Conservation (phyloP, 1,140 invertebrate genomes). For the Antheraea mylitta region DNA sequence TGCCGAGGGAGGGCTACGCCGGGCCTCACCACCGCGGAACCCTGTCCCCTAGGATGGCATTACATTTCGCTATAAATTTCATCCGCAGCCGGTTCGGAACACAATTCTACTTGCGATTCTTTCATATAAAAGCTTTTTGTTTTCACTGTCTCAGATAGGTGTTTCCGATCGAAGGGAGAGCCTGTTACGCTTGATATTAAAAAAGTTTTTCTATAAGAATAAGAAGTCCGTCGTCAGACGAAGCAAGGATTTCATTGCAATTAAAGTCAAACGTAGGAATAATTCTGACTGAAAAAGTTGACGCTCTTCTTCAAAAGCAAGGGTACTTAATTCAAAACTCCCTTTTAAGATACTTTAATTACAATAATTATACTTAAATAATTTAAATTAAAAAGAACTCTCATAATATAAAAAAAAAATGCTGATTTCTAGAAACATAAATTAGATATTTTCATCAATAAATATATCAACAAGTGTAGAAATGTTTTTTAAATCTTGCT, state of each 20-base stretch:
- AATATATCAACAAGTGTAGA: too few species aligned
- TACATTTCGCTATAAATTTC: slow-evolving; percentile 49
- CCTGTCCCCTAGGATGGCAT: slow-evolving; percentile 32
- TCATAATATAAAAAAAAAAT: too few species aligned
- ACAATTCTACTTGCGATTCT: slow-evolving; percentile 38
- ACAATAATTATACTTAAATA: too few species aligned
- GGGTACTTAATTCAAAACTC: slow-evolving; percentile 2
- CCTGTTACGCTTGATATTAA: slow-evolving; percentile 66
- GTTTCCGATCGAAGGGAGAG: slow-evolving; percentile 58
- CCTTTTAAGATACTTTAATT: background rate
- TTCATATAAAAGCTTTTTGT: slow-evolving; percentile 53
- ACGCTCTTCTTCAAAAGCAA: background rate
- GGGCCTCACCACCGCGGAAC: slow-evolving; percentile 12
- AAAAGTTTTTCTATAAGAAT: slow-evolving; percentile 71
- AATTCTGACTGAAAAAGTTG: slow-evolving; percentile 1
- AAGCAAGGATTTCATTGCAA: slow-evolving; percentile 58
- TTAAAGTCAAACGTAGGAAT: slow-evolving; percentile 40
- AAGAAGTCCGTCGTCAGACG: slow-evolving; percentile 40
- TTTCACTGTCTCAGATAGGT: slow-evolving; percentile 51
- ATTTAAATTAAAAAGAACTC: too few species aligned
- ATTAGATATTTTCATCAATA: too few species aligned
- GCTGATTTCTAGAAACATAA: too few species aligned
- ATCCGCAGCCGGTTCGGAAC: slow-evolving; percentile 31
- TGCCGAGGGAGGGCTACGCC: slow-evolving; percentile 11
- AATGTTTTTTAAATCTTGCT: too few species aligned